Evolutionary conservation across 2,888 invertebrate species (phyloP), one percentile per base, ranked within the genome.

Genomic region (Coremacera marginata): DNA sequence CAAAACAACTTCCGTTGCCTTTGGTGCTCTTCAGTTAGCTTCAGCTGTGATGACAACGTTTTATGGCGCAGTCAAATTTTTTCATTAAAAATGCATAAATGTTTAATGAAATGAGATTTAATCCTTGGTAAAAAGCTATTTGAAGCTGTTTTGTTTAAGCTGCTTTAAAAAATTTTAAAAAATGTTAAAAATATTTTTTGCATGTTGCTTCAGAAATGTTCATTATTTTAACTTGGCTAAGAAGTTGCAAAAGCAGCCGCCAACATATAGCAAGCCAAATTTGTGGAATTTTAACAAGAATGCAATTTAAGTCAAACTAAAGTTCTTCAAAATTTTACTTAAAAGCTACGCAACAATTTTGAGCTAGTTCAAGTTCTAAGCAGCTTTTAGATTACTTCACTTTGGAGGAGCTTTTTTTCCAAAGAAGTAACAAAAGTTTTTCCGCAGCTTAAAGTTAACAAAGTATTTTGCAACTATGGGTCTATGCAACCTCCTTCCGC

Each of bases 251-350:
- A 49, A 19, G 4, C 49, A 65, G 44, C 19, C 44, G n/a, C 11
- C 27, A 44, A 16, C 27, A 25, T 68, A 16, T 44, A 49, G 49
- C 25, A 27, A 51, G 25, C 22, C 27, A 16, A 19, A 9, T 27
- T 44, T 49, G 44, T 16, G 4, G 22, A 57, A 34, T 52, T 19
- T 71, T 44, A 19, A 31, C 49, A 55, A 62, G 49, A 72, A 72
- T 72, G 72, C 49, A 72, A 72, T 72, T 72, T 31, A 62, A 72
- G 25, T 37, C 11, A 11, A 44, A 3, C 62, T 62, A 7, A 51
- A 72, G 49, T 67, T 74, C 25, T 22, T 63, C n/a, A 31, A 63
- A 63, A 31, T 19, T 55, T 55, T 55, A 16, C 19, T 7, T 44
- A 44, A 44, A 44, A 44, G 37, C 44, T 11, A 14, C 44, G 44